phyloP scores from a whole-genome alignment of 2,888 invertebrate genomes.

The Cryptocephalus moraei region DNA sequence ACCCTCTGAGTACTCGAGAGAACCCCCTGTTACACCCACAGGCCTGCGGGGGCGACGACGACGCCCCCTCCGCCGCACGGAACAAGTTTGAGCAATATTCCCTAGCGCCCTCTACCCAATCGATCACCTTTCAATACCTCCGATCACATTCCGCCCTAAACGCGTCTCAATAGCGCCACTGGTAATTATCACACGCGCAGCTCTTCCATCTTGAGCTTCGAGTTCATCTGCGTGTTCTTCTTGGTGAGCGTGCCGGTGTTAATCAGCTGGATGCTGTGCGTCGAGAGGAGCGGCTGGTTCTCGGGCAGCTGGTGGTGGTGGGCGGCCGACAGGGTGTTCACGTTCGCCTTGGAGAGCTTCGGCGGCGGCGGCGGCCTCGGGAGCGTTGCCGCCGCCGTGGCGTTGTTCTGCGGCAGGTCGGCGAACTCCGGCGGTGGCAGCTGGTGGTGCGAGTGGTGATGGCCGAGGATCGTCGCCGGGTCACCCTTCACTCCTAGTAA shows the following conservation, averaged over 20 bases:
- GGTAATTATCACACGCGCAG: constrained; percentile 65
- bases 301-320: constrained; percentile 50
- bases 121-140: constrained; percentile 11
- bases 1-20: no score
- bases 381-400: constrained; percentile 53
- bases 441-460: constrained; percentile 70
- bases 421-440: constrained; percentile 77
- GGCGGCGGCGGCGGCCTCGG: constrained; percentile 70
- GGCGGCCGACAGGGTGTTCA: constrained; percentile 40
- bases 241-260: constrained; percentile 69
- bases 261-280: constrained; percentile 69
- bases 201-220: constrained; percentile 66
- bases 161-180: neutral
- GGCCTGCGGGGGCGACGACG: no score
- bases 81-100: constrained; percentile 24
- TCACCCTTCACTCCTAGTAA: constrained; percentile 39
- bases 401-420: constrained; percentile 63
- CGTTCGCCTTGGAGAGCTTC: constrained; percentile 53
- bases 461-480: constrained; percentile 61
- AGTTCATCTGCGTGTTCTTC: constrained; percentile 58
- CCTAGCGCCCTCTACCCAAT: constrained; percentile 24
- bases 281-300: constrained; percentile 58
- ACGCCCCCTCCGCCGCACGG: constrained; percentile 1
- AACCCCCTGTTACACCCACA: no score
- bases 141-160: constrained; percentile 2